These are phyloP conservation scores for Menidia beryllina DNA, from an alignment of 2,113 vertebrate genomes.

Conservation along the genomic window DNA sequence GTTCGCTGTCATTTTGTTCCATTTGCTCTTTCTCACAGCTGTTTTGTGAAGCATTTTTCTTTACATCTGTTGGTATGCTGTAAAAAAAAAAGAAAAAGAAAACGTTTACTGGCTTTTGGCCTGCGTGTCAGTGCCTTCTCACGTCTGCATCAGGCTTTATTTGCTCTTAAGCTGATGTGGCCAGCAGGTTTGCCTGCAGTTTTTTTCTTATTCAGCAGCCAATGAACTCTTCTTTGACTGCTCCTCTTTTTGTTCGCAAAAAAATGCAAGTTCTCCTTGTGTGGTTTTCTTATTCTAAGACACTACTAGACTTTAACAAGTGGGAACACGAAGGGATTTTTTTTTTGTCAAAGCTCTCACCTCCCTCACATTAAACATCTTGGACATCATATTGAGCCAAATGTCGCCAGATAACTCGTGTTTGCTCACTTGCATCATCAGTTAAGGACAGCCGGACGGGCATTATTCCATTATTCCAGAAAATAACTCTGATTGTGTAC, in stretches of 20 bases:
- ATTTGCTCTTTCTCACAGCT: slow-evolving; percentile 24
- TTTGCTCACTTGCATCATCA: too few relatives aligned
- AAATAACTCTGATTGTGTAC: too few relatives aligned
- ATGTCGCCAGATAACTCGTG: neutral
- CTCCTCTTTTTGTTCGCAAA: neutral
- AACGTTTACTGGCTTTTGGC: neutral
- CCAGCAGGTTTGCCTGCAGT: too few relatives aligned
- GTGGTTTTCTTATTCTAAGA: neutral
- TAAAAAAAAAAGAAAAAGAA: neutral
- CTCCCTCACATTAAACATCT: neutral
- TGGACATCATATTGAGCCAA: neutral
- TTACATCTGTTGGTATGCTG: slow-evolving; percentile 3
- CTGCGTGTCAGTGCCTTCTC: neutral
- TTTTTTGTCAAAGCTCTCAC: neutral
- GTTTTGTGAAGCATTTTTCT: neutral
- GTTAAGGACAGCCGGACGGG: too few relatives aligned
- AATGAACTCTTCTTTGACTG: slow-evolving; percentile 5
- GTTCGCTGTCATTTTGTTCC: slow-evolving; percentile 29
- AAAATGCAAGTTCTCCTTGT: neutral
- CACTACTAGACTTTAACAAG: neutral
- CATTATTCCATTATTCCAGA: too few relatives aligned
- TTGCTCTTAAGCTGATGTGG: neutral
- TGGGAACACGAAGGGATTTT: too few relatives aligned
- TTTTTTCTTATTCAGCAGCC: neutral
- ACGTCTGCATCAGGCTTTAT: neutral